Evolutionary conservation across 2,113 vertebrate species (phyloP).

Genomic region (Ramphastos sulfuratus): DNA sequence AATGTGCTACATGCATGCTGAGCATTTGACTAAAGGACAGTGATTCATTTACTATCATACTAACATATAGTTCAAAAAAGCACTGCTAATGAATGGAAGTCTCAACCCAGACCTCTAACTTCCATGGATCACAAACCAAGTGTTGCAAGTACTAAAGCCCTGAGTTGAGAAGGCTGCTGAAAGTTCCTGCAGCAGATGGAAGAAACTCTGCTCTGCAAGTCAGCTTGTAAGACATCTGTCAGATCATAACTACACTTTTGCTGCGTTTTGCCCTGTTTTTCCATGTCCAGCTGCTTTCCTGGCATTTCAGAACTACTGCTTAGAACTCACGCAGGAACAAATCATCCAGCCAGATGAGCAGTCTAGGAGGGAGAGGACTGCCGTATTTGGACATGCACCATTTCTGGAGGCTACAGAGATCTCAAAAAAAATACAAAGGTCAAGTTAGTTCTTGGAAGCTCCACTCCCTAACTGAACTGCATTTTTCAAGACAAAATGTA

Average conservation of each 20-base stretch:
- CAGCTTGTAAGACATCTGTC: constrained; percentile 10
- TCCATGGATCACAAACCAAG: accelerated
- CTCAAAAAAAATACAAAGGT: constrained; percentile 1
- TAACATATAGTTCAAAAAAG: neutral
- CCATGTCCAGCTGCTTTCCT: constrained; percentile 39
- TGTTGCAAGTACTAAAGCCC: neutral
- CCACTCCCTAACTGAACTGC: neutral
- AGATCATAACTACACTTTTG: neutral
- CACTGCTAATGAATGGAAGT: neutral
- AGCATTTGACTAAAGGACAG: neutral
- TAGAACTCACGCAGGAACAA: constrained; percentile 2
- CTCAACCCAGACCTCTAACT: neutral
- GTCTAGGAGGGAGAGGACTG: neutral
- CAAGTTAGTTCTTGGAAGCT: neutral
- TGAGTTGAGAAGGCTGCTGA: neutral
- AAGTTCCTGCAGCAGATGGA: neutral
- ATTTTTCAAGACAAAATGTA: neutral
- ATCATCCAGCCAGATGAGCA: constrained; percentile 1
- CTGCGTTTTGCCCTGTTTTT: neutral
- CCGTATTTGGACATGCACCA: constrained; percentile 45
- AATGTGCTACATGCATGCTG: neutral
- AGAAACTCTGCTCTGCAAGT: neutral
- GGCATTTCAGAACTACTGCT: constrained; percentile 20
- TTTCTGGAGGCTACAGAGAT: constrained; percentile 36
- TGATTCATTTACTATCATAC: neutral